Evolutionary conservation across 2,797 vertebrate genomes (phyloP).

Genomic region (Anolis apletophallus): DNA sequence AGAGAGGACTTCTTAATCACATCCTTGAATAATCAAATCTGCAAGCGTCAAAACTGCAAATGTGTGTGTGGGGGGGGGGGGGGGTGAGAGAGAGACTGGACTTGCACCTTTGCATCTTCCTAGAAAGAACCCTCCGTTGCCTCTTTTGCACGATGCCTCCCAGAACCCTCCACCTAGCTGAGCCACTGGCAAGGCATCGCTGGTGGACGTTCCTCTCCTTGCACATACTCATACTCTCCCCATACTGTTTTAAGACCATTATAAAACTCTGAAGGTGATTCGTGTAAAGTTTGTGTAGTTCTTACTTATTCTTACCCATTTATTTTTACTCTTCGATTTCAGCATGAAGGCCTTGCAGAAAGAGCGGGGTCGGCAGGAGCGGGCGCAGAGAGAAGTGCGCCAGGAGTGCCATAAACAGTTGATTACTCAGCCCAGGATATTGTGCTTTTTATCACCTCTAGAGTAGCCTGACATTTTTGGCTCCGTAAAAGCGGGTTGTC

Average conservation of each 20-base stretch:
- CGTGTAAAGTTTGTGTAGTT: background rate
- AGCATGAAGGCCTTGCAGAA: background rate
- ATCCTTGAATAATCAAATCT: too few species aligned
- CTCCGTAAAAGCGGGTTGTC: slow-evolving; percentile 3
- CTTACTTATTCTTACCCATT: background rate
- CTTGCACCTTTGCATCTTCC: too few species aligned
- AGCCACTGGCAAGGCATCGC: too few species aligned
- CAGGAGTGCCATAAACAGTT: slow-evolving; percentile 4
- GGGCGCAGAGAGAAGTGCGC: background rate
- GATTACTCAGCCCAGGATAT: background rate
- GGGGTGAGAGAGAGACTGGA: too few species aligned
- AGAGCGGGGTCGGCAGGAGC: background rate
- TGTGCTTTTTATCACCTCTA: slow-evolving; percentile 10
- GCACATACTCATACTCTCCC: background rate
- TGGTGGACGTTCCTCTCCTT: too few species aligned
- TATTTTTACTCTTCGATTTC: background rate
- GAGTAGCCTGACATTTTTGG: background rate
- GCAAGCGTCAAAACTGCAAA: too few species aligned
- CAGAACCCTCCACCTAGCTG: background rate
- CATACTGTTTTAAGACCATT: background rate
- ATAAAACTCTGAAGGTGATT: background rate
- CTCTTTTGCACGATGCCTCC: too few species aligned
- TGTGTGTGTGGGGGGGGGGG: too few species aligned
- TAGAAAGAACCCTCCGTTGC: too few species aligned
- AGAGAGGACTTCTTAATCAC: too few species aligned